Evolutionary conservation across 2,888 invertebrate species (phyloP), one percentile per base, ranked within the genome.

Genomic region (Caenorhabditis sulstoni): DNA sequence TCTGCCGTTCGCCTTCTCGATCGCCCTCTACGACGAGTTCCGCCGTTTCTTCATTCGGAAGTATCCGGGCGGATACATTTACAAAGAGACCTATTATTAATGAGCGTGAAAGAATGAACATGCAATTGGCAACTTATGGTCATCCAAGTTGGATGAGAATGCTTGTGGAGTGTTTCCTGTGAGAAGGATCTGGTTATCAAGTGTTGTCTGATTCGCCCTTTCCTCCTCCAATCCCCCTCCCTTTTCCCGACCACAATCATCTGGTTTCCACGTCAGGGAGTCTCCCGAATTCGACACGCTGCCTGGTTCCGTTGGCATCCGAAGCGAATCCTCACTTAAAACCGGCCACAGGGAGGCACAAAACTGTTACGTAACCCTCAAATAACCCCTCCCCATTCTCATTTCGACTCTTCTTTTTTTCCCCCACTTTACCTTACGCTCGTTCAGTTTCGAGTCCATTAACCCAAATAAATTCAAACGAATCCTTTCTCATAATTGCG

Each of bases 21-120:
- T 87, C 53, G 76, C 81, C 44, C 39, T 85, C 22, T 87, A 83
- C 67, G 86, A 87, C 66, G 87, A 87, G 61, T 66, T 83, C 52
- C 74, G 87, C 14, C 74, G 81, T 29, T 86, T 44, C 71, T 76
- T 79, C 66, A 83, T 86, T 35, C 80, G 87, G 22, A 81, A 79
- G 41, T 82, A 70, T 65, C 87, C 87, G 1, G 62, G 55, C n/a
- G 87, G 87, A 64, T 84, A 79, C 65, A 75, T 87, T 57, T 87
- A 85, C 75, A 81, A 81, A 20, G 86, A 86, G 70, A 87, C 87
- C 0, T 85, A 84, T 55, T 86, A 79, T 29, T 29, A 29, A 29
- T 29, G 4, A 7, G 3, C 29, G 3, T 29, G n/a, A n/a, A n/a
- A n/a, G n/a, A n/a, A n/a, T n/a, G n/a, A n/a, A n/a, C n/a, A n/a